phyloP scores from a whole-genome alignment of 2,888 invertebrate genomes.

The Pristionchus japonicus region DNA sequence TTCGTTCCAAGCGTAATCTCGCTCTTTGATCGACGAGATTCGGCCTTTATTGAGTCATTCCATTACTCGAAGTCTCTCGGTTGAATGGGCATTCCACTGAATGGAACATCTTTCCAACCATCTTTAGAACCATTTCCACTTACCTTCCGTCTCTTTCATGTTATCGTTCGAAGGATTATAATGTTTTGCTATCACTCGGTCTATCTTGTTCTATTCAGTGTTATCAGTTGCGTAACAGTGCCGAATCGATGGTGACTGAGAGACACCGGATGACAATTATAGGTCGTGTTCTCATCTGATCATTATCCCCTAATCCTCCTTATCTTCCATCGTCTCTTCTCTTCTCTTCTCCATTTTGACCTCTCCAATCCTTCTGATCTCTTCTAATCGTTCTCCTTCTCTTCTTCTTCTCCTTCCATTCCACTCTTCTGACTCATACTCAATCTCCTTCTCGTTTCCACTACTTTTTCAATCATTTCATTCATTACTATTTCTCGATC shows the following conservation, averaged over 20 bases:
- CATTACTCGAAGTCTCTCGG: background rate
- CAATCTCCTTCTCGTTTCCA: background rate
- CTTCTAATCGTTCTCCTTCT: background rate
- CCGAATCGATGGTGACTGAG: conserved; percentile 81
- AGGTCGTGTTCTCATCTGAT: conserved; percentile 73
- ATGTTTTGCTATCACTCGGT: background rate
- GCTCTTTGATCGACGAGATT: too few relatives aligned
- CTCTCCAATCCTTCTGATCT: conserved; percentile 84
- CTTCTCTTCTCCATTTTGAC: conserved; percentile 79
- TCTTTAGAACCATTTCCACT: background rate
- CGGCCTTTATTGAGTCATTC: background rate
- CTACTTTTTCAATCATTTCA: background rate
- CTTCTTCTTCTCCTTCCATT: conserved; percentile 21
- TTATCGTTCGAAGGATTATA: background rate
- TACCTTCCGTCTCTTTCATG: background rate
- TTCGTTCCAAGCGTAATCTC: background rate
- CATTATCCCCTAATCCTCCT: conserved; percentile 16
- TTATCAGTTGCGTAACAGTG: background rate
- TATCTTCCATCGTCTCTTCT: background rate
- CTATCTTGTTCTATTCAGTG: background rate
- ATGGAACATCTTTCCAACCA: background rate
- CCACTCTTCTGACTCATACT: background rate
- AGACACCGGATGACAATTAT: conserved; percentile 96
- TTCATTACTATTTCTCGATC: too few relatives aligned
- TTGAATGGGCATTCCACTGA: background rate